Conservation (phyloP, 2,888 invertebrate genomes). For the Dione juno region DNA sequence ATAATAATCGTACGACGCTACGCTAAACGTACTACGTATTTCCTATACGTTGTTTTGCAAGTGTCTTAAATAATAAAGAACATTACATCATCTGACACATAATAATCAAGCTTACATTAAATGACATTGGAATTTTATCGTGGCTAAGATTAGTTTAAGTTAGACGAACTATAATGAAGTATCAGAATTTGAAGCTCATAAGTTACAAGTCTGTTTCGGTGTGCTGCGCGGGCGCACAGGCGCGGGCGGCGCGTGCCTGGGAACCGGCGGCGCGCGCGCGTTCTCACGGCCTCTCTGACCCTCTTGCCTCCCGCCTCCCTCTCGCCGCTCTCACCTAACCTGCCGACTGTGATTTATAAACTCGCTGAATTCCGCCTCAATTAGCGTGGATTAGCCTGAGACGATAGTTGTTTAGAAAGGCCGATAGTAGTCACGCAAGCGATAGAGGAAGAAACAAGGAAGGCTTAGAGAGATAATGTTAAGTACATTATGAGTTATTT, state of each 20-base stretch:
- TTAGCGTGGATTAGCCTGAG: slow-evolving; percentile 44
- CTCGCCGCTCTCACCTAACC: slow-evolving; percentile 49
- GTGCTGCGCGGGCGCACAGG: slow-evolving; percentile 55
- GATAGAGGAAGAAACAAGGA: slow-evolving; percentile 16
- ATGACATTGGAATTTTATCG: background rate
- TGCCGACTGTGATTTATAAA: slow-evolving; percentile 44
- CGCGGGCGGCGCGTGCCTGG: slow-evolving; percentile 81
- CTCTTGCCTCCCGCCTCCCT: slow-evolving; percentile 51
- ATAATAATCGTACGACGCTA: too few species aligned
- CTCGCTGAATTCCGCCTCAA: slow-evolving; percentile 46
- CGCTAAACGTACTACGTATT: too few species aligned
- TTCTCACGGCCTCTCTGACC: slow-evolving; percentile 80
- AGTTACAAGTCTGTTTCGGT: slow-evolving; percentile 19
- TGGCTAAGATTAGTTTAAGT: slow-evolving; percentile 3
- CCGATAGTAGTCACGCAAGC: slow-evolving; percentile 26
- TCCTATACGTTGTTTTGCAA: background rate
- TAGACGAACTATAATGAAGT: background rate
- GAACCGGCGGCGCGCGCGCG: slow-evolving; percentile 82
- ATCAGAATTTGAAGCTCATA: slow-evolving; percentile 30
- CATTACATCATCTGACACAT: background rate
- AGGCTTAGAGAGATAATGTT: slow-evolving; percentile 15
- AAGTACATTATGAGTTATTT: slow-evolving; percentile 14
- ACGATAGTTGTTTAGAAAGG: slow-evolving; percentile 39
- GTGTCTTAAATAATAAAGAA: background rate
- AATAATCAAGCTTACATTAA: background rate